phyloP scores from a whole-genome alignment of 2,113 vertebrate genomes.

The Perognathus longimembris region DNA sequence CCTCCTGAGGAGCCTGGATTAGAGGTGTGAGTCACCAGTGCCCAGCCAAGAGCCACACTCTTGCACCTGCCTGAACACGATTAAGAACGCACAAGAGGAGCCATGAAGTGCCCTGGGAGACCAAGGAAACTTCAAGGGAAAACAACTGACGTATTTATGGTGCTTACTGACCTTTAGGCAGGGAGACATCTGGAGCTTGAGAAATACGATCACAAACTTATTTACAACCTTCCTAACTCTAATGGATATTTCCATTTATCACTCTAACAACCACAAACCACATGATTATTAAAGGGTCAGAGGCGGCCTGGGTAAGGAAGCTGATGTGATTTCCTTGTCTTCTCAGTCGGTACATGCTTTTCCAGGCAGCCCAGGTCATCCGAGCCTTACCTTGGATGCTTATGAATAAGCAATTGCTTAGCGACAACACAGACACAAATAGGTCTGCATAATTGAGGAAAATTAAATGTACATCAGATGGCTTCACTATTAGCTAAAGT shows the following conservation, averaged over 20 bases:
- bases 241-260: not conserved
- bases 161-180: not conserved
- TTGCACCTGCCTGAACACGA: fast-evolving
- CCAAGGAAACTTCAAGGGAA: not conserved
- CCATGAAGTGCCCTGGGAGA: not conserved
- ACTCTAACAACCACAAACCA: not conserved
- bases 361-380: not conserved
- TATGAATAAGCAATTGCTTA: constrained; percentile 54
- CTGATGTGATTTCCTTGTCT: not conserved
- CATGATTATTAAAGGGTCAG: not conserved
- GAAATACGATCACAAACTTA: not conserved
- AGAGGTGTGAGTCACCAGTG: too few species aligned
- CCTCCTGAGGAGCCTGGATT: too few species aligned
- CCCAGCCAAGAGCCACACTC: not conserved
- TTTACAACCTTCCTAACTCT: not conserved
- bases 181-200: not conserved
- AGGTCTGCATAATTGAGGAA: constrained; percentile 26
- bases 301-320: not conserved
- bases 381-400: not conserved
- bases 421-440: constrained; percentile 21
- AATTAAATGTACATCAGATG: constrained; percentile 51
- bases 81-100: too few species aligned
- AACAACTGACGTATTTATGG: not conserved
- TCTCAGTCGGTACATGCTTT: not conserved
- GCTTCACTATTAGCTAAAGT: not conserved